phyloP scores from a whole-genome alignment of 1,140 invertebrate species.

The Brachionus calyciflorus region DNA sequence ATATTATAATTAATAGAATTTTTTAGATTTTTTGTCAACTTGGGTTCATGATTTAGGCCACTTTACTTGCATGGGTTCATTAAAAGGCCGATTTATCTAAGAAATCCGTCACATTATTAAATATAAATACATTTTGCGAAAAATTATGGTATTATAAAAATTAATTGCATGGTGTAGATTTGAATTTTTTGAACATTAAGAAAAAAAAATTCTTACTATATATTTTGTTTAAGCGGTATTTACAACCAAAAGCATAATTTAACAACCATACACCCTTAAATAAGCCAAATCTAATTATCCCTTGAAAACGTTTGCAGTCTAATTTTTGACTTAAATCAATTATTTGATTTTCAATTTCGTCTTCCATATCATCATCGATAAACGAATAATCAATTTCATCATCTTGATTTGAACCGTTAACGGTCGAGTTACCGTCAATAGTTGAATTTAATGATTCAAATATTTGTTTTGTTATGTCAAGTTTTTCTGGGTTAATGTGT shows the following conservation, averaged over 20 bases:
- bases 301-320: constrained; percentile 18
- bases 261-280: constrained; percentile 30
- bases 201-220: constrained; percentile 7
- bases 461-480: not conserved
- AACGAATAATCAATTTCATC: constrained; percentile 8
- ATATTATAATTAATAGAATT: no score
- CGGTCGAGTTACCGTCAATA: not conserved
- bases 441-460: not conserved
- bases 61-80: no score
- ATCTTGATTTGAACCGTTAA: not conserved
- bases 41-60: no score
- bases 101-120: no score
- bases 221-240: not conserved
- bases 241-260: constrained; percentile 12
- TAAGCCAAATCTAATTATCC: constrained; percentile 9
- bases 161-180: no score
- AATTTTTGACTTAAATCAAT: constrained; percentile 3
- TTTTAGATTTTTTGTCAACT: no score
- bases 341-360: not conserved
- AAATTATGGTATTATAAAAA: no score
- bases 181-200: no score
- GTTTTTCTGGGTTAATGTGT: not conserved
- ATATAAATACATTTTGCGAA: no score
- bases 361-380: not conserved
- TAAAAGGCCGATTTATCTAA: no score